Conservation (phyloP, 2,113 vertebrate genomes). For the Benitochromis conjunctus region DNA sequence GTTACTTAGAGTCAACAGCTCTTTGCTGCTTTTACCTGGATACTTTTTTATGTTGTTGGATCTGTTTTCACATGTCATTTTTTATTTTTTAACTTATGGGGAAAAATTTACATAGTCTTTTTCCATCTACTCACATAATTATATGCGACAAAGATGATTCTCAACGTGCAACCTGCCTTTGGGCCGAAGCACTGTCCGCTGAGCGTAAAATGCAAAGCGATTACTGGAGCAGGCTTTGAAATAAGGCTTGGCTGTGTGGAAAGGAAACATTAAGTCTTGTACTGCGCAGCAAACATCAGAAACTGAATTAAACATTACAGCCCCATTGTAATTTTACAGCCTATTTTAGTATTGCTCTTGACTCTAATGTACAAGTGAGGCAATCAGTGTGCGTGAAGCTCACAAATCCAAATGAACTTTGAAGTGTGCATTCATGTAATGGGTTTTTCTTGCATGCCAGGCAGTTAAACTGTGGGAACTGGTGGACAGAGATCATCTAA, state of each 20-base stretch:
- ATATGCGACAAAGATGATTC: not conserved
- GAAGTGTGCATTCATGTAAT: slow-evolving; percentile 60
- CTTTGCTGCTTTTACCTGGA: slow-evolving; percentile 2
- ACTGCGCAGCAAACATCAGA: slow-evolving; percentile 50
- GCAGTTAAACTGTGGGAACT: slow-evolving; percentile 56
- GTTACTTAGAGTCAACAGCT: not conserved
- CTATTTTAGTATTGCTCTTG: slow-evolving; percentile 67
- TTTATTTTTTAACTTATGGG: not conserved
- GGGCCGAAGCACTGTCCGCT: not conserved
- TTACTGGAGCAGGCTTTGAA: slow-evolving; percentile 38
- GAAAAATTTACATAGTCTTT: not conserved
- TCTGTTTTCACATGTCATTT: not conserved
- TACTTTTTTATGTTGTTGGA: not conserved
- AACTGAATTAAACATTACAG: slow-evolving; percentile 64
- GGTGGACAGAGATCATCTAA: slow-evolving; percentile 40
- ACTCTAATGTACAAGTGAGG: slow-evolving; percentile 67
- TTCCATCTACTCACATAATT: not conserved
- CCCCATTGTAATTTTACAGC: slow-evolving; percentile 64
- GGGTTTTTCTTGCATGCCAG: slow-evolving; percentile 55
- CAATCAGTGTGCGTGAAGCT: slow-evolving; percentile 45
- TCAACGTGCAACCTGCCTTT: slow-evolving; percentile 14
- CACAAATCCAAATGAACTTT: slow-evolving; percentile 63
- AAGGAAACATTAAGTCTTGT: slow-evolving; percentile 63
- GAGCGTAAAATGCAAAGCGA: slow-evolving; percentile 40
- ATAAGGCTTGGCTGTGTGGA: slow-evolving; percentile 50